Evolutionary conservation across 1,140 invertebrate species (phyloP).

Genomic region (Calephelis virginiensis): DNA sequence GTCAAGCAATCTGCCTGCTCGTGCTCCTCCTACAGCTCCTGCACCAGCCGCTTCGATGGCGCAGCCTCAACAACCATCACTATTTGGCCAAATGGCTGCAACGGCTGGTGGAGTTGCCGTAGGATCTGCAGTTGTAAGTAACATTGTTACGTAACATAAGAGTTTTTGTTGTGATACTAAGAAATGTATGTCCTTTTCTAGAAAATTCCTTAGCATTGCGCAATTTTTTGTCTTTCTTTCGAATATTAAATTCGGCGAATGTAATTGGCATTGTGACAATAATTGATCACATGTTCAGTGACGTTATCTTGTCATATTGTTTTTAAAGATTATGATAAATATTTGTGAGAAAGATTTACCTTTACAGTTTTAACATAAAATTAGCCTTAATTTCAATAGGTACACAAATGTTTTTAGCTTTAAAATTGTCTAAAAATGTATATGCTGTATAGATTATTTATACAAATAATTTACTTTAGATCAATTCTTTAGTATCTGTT

Average conservation of each 20-base stretch:
- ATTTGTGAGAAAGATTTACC: neutral
- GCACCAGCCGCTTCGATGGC: conserved; percentile 68
- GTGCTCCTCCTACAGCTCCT: conserved; percentile 79
- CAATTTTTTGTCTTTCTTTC: conserved; percentile 21
- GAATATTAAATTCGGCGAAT: conserved; percentile 10
- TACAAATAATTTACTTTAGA: too few relatives aligned
- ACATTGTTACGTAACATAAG: conserved; percentile 54
- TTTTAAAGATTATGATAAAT: neutral
- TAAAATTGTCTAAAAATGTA: too few relatives aligned
- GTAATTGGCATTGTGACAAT: conserved; percentile 17
- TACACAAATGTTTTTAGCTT: too few relatives aligned
- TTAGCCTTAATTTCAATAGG: too few relatives aligned
- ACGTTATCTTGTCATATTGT: conserved; percentile 16
- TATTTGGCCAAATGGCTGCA: conserved; percentile 93
- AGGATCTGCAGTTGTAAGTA: conserved; percentile 88
- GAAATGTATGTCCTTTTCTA: neutral
- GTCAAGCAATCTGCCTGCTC: conserved; percentile 75
- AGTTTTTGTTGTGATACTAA: conserved; percentile 28
- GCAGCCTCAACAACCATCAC: conserved; percentile 79
- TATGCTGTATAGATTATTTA: too few relatives aligned
- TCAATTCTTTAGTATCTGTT: too few relatives aligned
- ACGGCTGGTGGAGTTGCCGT: conserved; percentile 94
- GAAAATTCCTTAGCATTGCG: conserved; percentile 19
- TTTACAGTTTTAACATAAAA: too few relatives aligned
- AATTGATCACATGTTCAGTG: conserved; percentile 16